phyloP scores from a whole-genome alignment of 2,888 invertebrate species.

The Hyposoter dolosus region DNA sequence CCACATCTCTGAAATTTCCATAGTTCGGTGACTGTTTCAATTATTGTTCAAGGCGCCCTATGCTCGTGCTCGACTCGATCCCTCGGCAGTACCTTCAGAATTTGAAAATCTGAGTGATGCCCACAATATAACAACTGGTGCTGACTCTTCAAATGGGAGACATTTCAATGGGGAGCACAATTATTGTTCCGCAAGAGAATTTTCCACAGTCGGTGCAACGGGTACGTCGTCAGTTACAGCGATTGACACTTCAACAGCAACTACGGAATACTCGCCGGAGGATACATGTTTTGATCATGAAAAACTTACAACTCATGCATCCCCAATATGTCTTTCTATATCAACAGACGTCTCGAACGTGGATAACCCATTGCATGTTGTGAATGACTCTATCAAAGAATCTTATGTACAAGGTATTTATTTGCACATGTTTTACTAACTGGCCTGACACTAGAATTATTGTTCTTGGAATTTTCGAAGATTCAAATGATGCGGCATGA shows the following conservation, averaged over 20 bases:
- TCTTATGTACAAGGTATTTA: not conserved
- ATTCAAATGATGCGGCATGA: not conserved
- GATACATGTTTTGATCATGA: not conserved
- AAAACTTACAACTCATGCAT: not conserved
- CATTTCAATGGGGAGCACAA: not conserved
- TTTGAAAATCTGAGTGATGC: not conserved
- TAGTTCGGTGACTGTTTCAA: not conserved
- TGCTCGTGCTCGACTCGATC: conserved; percentile 18
- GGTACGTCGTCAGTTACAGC: too few species aligned
- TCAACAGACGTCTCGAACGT: not conserved
- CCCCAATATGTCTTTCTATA: not conserved
- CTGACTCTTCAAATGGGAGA: not conserved
- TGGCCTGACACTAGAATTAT: not conserved
- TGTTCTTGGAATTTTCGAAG: not conserved
- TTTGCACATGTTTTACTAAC: not conserved
- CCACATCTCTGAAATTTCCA: not conserved
- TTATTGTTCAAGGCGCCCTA: not conserved
- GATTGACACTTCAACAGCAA: not conserved
- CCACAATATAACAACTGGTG: not conserved
- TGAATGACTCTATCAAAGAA: not conserved
- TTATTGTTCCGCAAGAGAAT: not conserved
- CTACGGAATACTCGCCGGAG: not conserved
- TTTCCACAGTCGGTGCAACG: not conserved
- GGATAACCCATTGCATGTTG: not conserved
- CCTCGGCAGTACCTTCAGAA: conserved; percentile 22